Base-by-base conservation (phyloP, 1,140 invertebrate genomes). In the Drosophila tani region DNA sequence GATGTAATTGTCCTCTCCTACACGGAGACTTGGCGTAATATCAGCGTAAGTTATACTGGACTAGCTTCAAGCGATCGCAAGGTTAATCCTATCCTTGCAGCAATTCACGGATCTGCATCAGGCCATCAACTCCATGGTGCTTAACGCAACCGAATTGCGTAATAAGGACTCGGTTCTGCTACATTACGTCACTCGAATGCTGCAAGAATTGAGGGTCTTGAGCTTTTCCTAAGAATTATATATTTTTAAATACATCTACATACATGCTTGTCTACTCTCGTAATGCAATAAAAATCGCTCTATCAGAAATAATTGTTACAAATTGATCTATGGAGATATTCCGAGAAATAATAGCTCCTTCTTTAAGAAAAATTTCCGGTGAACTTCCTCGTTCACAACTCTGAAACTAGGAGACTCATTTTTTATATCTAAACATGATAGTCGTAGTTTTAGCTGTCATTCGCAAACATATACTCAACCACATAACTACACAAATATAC, bases 51-150 rank as follows among this genome's bases (percentile, higher is more conserved):
- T 77, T 3, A 6, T 15, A 0, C 2, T 5, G 14, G 29, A 35
- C 32, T 35, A 35, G 32, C 29, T 32, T 40, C 0, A 15, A 24
- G 15, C 32, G 3, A 15, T 19, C 9, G 14, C 8, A 43, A 0
- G 5, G 17, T 35, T 27, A 19, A 5, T 11, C 17, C 8, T 32
- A 7, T 14, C 5, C 3, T 47, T 41, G 2, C 45, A 92, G 91
- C 38, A 51, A 12, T 92, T 79, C 51, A 63, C 75, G n/a, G 91
- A 92, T 64, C 47, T 92, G 8, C 83, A 92, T 83, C 83, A 91
- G 43, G 64, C 88, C 0, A 81, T 92, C 2, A 46, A 15, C 21
- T 91, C 86, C 0, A 82, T 91, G 87, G 80, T 79, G 63, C 58
- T 70, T 0, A 29, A 67, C 41, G 86, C 91, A 8, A 58, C 50